Conservation (phyloP, 2,888 invertebrate genomes). For the Marronus borbonicus region DNA sequence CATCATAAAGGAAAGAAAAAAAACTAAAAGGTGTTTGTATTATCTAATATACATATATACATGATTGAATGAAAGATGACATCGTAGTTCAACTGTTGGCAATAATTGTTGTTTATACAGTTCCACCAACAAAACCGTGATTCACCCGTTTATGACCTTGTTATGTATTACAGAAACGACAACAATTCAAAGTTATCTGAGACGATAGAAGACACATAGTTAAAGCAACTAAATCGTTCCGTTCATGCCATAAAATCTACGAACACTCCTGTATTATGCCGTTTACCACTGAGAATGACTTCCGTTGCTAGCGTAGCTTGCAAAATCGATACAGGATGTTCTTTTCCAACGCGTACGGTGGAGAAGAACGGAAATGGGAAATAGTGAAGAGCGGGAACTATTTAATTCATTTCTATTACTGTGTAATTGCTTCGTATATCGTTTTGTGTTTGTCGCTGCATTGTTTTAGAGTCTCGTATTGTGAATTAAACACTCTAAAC, state of each 20-base stretch:
- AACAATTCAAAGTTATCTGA: too few relatives aligned
- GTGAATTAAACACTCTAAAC: background rate
- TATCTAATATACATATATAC: too few relatives aligned
- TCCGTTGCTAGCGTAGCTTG: background rate
- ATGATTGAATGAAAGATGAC: too few relatives aligned
- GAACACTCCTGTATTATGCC: background rate
- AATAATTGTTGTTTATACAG: too few relatives aligned
- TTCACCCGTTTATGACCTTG: too few relatives aligned
- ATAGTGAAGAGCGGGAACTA: slow-evolving; percentile 1
- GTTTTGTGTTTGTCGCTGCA: background rate
- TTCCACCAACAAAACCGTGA: too few relatives aligned
- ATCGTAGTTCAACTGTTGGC: too few relatives aligned
- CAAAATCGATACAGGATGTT: slow-evolving; percentile 12
- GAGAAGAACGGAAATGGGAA: background rate
- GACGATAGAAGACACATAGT: too few relatives aligned
- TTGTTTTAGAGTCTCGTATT: slow-evolving; percentile 5
- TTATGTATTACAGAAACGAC: too few relatives aligned
- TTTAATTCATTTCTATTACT: background rate
- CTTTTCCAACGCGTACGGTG: background rate
- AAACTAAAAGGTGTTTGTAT: too few relatives aligned
- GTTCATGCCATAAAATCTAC: background rate
- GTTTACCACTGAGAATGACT: background rate
- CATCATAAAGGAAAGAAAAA: too few relatives aligned
- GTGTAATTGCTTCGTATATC: background rate
- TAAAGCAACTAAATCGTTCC: too few relatives aligned